Evolutionary conservation across 2,113 vertebrate species (phyloP), one percentile per base, ranked within the genome.

Genomic region (Eretmochelys imbricata): DNA sequence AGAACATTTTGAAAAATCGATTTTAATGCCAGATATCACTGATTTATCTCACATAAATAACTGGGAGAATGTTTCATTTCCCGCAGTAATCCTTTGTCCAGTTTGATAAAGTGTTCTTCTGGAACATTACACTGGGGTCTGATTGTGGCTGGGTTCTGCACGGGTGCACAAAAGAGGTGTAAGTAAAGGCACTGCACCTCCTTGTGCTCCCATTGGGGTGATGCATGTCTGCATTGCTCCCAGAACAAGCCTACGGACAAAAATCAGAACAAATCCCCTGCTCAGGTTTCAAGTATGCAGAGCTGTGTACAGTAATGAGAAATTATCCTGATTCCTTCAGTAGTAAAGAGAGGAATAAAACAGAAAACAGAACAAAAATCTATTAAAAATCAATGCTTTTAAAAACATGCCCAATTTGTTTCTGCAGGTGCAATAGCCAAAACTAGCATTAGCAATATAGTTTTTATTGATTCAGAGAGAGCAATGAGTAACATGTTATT

Each of bases 41-140:
- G 62, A 69, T 69, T 69, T 69, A 35, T 65, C 35, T 69, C 35
- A 19, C 35, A 31, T 14, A 69, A 69, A 69, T n/a, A 69, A 80
- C 62, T 82, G 76, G 65, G 80, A 69, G 82, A 91, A 85, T 50
- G 17, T 89, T 89, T 87, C 5, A 65, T 91, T 89, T 88, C 80
- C 65, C 91, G 55, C 81, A 55, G 4, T 0, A 0, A 72, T 89
- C 75, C 80, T 91, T 82, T 82, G 17, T 89, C 79, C 1, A 0
- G 24, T 55, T 87, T 38, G 53, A 81, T 87, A 89, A 89, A 80
- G 55, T 88, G 6, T 85, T 91, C 87, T 94, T 76, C 11, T 46
- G 4, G 76, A 55, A 19, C 38, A 10, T 0, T 3, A 96, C 72
- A 89, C 1, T 87, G 75, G 51, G 65, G 75, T 46, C 38, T 89